Evolutionary conservation across 2,888 invertebrate genomes (phyloP).

Genomic region (Spatulosminthurus flaviceps): DNA sequence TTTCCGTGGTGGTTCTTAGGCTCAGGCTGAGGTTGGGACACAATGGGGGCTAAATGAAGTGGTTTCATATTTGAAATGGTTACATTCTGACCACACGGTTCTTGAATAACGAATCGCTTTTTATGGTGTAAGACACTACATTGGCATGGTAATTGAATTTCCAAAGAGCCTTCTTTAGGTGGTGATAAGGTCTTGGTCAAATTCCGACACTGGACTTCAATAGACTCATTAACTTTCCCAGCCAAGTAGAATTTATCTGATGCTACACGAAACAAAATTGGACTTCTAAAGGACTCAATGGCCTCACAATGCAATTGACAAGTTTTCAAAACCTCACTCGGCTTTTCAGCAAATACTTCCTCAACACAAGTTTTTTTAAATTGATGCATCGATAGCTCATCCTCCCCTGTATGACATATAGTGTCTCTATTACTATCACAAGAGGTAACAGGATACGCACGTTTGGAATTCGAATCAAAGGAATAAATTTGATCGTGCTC

Average conservation of each 20-base stretch:
- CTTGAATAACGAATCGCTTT: slow-evolving; percentile 4
- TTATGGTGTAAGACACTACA: neutral
- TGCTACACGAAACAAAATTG: slow-evolving; percentile 23
- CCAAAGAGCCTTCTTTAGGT: slow-evolving; percentile 29
- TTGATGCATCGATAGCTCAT: neutral
- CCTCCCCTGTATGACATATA: slow-evolving; percentile 27
- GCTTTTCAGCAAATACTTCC: slow-evolving; percentile 1
- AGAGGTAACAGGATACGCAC: neutral
- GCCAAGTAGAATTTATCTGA: slow-evolving; percentile 28
- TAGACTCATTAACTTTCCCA: slow-evolving; percentile 25
- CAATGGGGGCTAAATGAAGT: slow-evolving; percentile 18
- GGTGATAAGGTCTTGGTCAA: neutral
- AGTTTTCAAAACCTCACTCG: neutral
- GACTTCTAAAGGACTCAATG: neutral
- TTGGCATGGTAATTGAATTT: slow-evolving; percentile 23
- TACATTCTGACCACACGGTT: slow-evolving; percentile 32
- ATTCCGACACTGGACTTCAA: neutral
- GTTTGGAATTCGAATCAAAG: slow-evolving; percentile 2
- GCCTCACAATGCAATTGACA: slow-evolving; percentile 38
- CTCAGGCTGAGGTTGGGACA: neutral
- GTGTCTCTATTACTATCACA: neutral
- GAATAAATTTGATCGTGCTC: neutral
- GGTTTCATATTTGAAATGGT: slow-evolving; percentile 22
- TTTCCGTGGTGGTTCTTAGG: too few relatives aligned
- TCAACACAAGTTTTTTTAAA: slow-evolving; percentile 32